Evolutionary conservation across 2,797 vertebrate species (phyloP), one percentile per base, ranked within the genome.

Genomic region (Lagodon rhomboides): DNA sequence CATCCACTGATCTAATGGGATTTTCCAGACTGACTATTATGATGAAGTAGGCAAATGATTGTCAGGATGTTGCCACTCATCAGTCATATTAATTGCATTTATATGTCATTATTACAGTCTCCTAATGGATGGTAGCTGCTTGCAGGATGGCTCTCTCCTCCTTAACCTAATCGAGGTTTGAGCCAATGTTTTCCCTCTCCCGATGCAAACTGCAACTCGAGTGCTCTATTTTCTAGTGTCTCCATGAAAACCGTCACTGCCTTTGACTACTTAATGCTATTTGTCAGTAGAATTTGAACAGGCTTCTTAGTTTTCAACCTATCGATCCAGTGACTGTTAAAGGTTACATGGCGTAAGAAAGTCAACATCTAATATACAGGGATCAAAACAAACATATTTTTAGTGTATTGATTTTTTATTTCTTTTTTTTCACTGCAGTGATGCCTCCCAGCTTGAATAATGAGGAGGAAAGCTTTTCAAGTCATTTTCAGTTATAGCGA

Each of bases 31-130:
- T 77, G 84, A 84, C 89, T 89, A 91, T 93, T 89, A 92, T 92
- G 93, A 93, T 92, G 87, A 90, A 94, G 91, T 87, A 88, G 89
- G 85, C 76, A 76, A 84, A 91, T 92, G 90, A 93, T 92, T 93
- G 92, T 90, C 88, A 86, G 86, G 83, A 90, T 89, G 90, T 89
- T 92, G 87, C 87, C 77, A 87, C 90, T 92, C 92, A 94, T 94
- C 91, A 85, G 77, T 94, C 91, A 93, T 91, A 92, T 94, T 94
- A 95, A 93, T 93, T 93, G 85, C 90, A 89, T 95, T 93, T 91
- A 89, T 92, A 86, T 90, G 91, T 90, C 93, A 89, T 94, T 93
- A 94, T 93, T 89, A 88, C 73, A 60, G 80, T 65, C 73, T 86
- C 75, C 73, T 92, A 92, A 93, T 93, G 90, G 90, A 94, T 87